phyloP scores from a whole-genome alignment of 2,113 vertebrate species.

The Aegithalos caudatus region DNA sequence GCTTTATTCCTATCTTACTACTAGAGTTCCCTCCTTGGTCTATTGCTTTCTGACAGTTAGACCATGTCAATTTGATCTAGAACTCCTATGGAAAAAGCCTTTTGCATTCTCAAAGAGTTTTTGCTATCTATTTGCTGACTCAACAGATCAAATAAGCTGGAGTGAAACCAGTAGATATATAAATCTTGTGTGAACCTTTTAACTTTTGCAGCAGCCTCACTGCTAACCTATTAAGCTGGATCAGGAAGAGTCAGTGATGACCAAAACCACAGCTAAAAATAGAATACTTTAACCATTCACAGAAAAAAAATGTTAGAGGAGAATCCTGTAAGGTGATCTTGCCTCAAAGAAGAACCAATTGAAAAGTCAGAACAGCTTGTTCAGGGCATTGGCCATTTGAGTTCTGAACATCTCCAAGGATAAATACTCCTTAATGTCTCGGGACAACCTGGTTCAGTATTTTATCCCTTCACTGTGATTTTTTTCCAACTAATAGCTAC shows the following conservation, averaged over 20 bases:
- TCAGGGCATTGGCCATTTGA: not conserved
- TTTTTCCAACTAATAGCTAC: not conserved
- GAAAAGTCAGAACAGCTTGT: not conserved
- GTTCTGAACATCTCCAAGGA: not conserved
- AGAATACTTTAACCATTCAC: not conserved
- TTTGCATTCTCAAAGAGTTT: not conserved
- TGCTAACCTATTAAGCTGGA: not conserved
- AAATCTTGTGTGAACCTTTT: not conserved
- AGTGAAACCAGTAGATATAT: not conserved
- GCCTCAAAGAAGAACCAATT: not conserved
- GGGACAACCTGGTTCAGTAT: not conserved
- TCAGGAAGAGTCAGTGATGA: not conserved
- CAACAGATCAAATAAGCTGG: not conserved
- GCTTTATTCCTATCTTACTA: not conserved
- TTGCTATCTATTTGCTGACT: not conserved
- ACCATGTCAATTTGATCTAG: not conserved
- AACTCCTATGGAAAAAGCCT: not conserved
- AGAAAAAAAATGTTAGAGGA: rapidly evolving
- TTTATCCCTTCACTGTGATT: not conserved
- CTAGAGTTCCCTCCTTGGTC: not conserved
- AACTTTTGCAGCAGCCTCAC: not conserved
- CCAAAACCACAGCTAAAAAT: not conserved
- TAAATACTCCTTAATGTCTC: not conserved
- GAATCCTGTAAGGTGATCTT: not conserved
- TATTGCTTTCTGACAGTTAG: not conserved